These are phyloP conservation scores for Hucho hucho DNA, from an alignment of 2,113 vertebrate genomes.

Conservation along the genomic window DNA sequence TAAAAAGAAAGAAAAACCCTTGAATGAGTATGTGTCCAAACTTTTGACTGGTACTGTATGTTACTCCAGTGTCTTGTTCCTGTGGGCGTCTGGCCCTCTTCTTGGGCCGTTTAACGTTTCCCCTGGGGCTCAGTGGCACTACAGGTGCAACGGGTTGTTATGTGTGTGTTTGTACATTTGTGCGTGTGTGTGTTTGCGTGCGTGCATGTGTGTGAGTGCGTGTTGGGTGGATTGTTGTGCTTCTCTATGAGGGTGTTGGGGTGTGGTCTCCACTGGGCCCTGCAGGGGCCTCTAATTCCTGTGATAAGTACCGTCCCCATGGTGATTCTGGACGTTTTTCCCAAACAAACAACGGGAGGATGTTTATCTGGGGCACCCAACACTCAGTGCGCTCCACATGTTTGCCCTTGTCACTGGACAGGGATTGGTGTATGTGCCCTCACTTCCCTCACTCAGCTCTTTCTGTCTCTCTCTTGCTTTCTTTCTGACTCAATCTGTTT, in stretches of 20 bases:
- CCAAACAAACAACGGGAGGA: conserved; percentile 84
- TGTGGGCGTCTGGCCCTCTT: conserved; percentile 12
- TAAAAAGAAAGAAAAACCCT: no score
- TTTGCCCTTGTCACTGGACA: conserved; percentile 81
- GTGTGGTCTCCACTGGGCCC: conserved; percentile 64
- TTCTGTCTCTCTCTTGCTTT: conserved; percentile 36
- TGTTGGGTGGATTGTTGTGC: conserved; percentile 33
- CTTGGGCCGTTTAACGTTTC: conserved; percentile 39
- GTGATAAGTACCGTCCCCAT: conserved; percentile 85
- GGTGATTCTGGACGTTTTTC: conserved; percentile 79
- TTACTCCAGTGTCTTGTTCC: neutral
- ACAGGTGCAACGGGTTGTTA: conserved; percentile 60
- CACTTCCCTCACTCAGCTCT: conserved; percentile 21
- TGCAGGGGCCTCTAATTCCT: conserved; percentile 84
- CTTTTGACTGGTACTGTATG: no score
- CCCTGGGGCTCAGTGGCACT: conserved; percentile 42
- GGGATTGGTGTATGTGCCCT: conserved; percentile 31
- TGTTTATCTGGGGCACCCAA: conserved; percentile 83
- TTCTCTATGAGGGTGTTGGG: conserved; percentile 43
- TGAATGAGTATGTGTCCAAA: no score
- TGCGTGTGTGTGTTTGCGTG: conserved; percentile 4
- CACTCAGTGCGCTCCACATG: conserved; percentile 68
- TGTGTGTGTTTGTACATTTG: conserved; percentile 30
- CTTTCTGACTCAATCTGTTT: conserved; percentile 7
- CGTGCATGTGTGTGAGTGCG: conserved; percentile 79